Evolutionary conservation across 2,113 vertebrate genomes (phyloP).

Genomic region (Telmatochromis sp.): DNA sequence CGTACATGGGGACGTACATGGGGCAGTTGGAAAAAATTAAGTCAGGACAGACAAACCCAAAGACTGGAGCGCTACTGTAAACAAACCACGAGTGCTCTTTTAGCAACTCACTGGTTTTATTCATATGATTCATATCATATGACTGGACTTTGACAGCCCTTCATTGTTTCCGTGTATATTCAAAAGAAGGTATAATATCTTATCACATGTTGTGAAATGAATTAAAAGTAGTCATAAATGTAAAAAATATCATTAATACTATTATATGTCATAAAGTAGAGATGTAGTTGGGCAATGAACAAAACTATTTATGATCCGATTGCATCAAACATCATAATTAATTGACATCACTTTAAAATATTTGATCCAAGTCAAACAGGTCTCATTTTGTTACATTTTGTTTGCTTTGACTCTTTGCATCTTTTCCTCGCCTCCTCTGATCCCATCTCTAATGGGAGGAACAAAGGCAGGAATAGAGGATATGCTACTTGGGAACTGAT

Average conservation of each 20-base stretch:
- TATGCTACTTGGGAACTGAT: background rate
- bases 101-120: background rate
- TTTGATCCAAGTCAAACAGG: background rate
- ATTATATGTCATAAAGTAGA: background rate
- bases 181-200: background rate
- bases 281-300: background rate
- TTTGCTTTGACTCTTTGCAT: background rate
- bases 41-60: background rate
- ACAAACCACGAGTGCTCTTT: background rate
- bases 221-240: background rate
- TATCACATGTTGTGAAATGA: background rate
- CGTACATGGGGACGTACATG: background rate
- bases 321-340: background rate
- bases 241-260: background rate
- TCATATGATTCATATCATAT: background rate
- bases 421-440: background rate
- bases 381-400: background rate
- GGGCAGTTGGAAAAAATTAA: background rate
- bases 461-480: background rate
- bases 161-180: background rate
- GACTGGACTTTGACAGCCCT: background rate
- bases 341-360: background rate
- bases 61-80: background rate
- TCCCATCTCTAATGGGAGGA: background rate
- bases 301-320: background rate